Base-by-base conservation (phyloP, 2,888 invertebrate species). In the Oscheius myriophilus region DNA sequence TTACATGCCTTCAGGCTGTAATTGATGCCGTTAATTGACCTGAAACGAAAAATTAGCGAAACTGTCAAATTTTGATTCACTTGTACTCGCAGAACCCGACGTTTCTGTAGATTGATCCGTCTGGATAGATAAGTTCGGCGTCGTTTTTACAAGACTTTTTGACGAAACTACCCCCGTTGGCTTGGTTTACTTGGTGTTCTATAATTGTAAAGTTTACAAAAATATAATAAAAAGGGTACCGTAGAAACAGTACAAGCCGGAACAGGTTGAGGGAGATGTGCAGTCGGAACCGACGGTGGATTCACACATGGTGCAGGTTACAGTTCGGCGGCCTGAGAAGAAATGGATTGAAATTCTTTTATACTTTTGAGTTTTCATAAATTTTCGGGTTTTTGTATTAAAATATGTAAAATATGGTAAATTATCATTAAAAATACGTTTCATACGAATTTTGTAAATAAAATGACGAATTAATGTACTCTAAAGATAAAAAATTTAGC, bases 1-100 rank as follows among this genome's bases (percentile, higher is more conserved):
- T 76, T 74, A 61, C 76, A 76, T 7, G 70, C 53, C 55, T 76
- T 74, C 45, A 71, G n/a, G 7, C 70, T 69, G 16, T 72, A 70
- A 18, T 21, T 39, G 14, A 55, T 59, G 7, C 67, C 67, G n/a
- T 51, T 33, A 12, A 52, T 41, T 18, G 18, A 1, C 53, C 61
- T 67, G 18, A n/a, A 66, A 21, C 14, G 25, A 41, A 42, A n/a
- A n/a, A n/a, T n/a, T n/a, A n/a, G n/a, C n/a, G n/a, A n/a, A n/a
- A n/a, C n/a, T n/a, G n/a, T n/a, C n/a, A n/a, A n/a, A 9, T 14
- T 51, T 51, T 51, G 18, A 51, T 51, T 51, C 18, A 73, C 76
- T 68, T 76, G 46, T 62, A 69, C 26, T 76, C 69, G 26, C 76
- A 76, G 41, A 61, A 49, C 16, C 71, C 70, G 14, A 67, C 52